Base-by-base conservation (phyloP, 2,113 vertebrate species). In the Leptobrachium ailaonicum region DNA sequence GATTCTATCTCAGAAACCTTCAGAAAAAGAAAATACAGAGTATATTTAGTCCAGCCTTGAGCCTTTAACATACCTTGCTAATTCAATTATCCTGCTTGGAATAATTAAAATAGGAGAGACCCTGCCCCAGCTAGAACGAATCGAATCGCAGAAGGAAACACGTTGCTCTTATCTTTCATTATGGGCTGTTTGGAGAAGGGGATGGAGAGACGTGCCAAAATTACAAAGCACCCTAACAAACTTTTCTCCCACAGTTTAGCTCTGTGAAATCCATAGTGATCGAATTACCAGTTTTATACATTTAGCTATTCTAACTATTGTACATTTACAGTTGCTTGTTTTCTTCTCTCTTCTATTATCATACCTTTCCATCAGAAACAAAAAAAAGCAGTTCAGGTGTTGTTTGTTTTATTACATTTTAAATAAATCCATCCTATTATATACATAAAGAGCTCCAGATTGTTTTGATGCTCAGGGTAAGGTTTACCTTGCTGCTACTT, bases 1-100 rank as follows among this genome's bases (percentile, higher is more conserved):
- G 88, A 91, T 87, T 13, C 56, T 12, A 60, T 12, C 9, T 0
- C 6, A 84, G 85, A 74, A 20, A 64, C 62, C n/a, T 41, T 47
- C 82, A 67, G 0, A 50, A 66, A 62, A 62, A 32, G 71, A 81
- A 68, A 82, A 76, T 74, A 71, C 63, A 32, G 10, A 40, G 41
- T 41, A 41, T n/a, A 42, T 44, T 63, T 41, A 14, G 41, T 2
- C 9, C 9, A 2, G 73, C 6, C 13, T 1, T 3, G 56, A 41
- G 14, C 6, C 9, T 43, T 13, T 63, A 13, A 64, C 56, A n/a
- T 44, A 42, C 58, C 20, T 41, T 45, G 7, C 67, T 77, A 70
- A 68, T 77, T 9, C 12, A 60, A 47, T 71, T 62, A 78, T 53
- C 20, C 20, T 32, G 10, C 44, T 72, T 54, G 47, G 70, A 32